These are phyloP conservation scores for Pemphigus obesinymphae DNA, from an alignment of 1,140 invertebrate species.

Conservation along the genomic window DNA sequence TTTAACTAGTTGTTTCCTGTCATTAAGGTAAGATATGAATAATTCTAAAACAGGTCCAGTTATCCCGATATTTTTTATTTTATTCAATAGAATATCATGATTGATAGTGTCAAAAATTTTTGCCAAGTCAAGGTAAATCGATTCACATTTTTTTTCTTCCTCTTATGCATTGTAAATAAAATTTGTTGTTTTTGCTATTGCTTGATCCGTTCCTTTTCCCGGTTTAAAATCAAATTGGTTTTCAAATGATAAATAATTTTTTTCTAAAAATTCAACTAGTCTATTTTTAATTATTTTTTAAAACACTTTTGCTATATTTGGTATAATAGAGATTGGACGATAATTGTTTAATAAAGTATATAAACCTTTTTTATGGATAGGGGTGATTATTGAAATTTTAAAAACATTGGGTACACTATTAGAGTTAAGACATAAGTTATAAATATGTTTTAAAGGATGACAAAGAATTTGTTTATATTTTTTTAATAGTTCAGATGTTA, in stretches of 20 bases:
- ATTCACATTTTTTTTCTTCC: neutral
- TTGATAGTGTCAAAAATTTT: conserved; percentile 43
- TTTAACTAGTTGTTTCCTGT: conserved; percentile 29
- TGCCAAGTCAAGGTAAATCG: conserved; percentile 32
- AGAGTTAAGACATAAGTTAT: neutral
- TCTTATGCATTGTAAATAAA: neutral
- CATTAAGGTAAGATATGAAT: conserved; percentile 24
- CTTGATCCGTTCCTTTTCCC: conserved; percentile 17
- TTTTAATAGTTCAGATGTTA: conserved; percentile 8
- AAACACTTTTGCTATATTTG: conserved; percentile 22
- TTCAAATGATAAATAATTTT: conserved; percentile 4
- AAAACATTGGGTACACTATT: neutral
- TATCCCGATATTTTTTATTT: conserved; percentile 16
- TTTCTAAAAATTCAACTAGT: conserved; percentile 25
- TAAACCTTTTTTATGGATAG: conserved; percentile 10
- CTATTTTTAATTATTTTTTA: conserved; percentile 38
- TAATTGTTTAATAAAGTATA: conserved; percentile 14
- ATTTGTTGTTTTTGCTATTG: neutral
- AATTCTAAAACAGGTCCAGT: neutral
- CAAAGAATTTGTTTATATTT: neutral
- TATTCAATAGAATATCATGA: conserved; percentile 39
- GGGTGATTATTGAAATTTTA: neutral
- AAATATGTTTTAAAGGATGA: neutral
- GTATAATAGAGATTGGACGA: conserved; percentile 8
- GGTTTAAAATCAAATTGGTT: conserved; percentile 37